Evolutionary conservation across 2,888 invertebrate genomes (phyloP).

Genomic region (Cremastinae sp.): DNA sequence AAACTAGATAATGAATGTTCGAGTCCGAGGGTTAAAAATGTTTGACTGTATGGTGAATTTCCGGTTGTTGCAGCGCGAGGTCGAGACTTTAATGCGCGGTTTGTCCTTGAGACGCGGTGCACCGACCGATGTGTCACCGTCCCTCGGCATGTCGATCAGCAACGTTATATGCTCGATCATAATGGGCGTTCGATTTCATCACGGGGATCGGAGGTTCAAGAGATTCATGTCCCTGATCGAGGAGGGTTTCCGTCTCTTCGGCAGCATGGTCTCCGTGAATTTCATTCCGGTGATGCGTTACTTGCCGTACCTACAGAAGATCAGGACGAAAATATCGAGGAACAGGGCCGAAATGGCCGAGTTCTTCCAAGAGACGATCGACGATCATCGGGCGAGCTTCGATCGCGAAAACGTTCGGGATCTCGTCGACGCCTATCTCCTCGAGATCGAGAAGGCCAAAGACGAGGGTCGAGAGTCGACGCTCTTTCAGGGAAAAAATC

Average conservation of each 20-base stretch:
- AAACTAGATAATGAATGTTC: background rate
- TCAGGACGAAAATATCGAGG: constrained; percentile 82
- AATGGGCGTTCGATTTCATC: constrained; percentile 92
- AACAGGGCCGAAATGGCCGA: constrained; percentile 92
- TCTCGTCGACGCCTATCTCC: constrained; percentile 91
- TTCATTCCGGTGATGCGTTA: constrained; percentile 90
- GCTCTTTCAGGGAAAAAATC: constrained; percentile 92
- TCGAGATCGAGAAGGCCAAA: constrained; percentile 91
- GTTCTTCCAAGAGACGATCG: constrained; percentile 91
- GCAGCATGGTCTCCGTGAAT: constrained; percentile 90
- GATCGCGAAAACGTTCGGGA: constrained; percentile 89
- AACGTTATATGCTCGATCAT: constrained; percentile 95
- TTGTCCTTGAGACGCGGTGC: constrained; percentile 85
- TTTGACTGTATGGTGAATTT: constrained; percentile 37
- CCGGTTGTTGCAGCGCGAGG: constrained; percentile 83
- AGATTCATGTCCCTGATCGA: constrained; percentile 93
- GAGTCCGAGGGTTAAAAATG: background rate
- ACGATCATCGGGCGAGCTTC: constrained; percentile 89
- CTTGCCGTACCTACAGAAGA: constrained; percentile 82
- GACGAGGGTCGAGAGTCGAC: constrained; percentile 87
- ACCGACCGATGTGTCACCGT: constrained; percentile 87
- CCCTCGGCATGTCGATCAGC: constrained; percentile 90
- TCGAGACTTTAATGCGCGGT: constrained; percentile 86
- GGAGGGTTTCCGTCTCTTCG: constrained; percentile 94
- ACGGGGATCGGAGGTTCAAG: constrained; percentile 88